phyloP scores from a whole-genome alignment of 2,797 vertebrate species.

The Platyrinchus mystaceus region DNA sequence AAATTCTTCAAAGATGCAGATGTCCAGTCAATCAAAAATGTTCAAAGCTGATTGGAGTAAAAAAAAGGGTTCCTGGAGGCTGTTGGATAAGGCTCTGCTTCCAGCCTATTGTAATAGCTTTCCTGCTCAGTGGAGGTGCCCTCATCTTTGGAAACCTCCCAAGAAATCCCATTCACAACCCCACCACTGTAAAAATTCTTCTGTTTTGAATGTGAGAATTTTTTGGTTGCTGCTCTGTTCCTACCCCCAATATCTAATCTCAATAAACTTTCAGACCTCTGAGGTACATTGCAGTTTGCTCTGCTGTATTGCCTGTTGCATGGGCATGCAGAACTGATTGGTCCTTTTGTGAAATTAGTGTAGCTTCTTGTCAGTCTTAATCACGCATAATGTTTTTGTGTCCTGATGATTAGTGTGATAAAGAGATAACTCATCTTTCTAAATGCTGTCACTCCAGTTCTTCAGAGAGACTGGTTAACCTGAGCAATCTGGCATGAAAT shows the following conservation, averaged over 20 bases:
- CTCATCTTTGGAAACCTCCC: neutral
- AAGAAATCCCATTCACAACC: neutral
- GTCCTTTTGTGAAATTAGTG: neutral
- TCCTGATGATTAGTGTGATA: neutral
- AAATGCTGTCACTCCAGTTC: neutral
- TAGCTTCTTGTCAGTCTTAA: neutral
- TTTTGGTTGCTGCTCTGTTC: neutral
- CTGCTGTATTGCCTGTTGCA: neutral
- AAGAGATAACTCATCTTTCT: neutral
- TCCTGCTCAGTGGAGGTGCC: neutral
- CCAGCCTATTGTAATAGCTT: neutral
- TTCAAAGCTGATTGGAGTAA: neutral
- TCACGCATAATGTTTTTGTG: neutral
- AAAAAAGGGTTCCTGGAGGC: neutral
- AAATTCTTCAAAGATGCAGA: neutral
- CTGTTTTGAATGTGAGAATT: neutral
- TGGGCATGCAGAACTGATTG: neutral
- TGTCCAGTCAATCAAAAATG: neutral
- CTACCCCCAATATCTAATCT: neutral
- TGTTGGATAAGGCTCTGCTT: neutral
- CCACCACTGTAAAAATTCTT: neutral
- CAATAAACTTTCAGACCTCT: neutral
- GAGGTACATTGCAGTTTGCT: neutral
- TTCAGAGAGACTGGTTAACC: constrained; percentile 12
- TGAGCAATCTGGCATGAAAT: constrained; percentile 16